These are phyloP conservation scores for Heteractis magnifica DNA, from an alignment of 92 coral and sea anemone genomes.

Conservation along the genomic window DNA sequence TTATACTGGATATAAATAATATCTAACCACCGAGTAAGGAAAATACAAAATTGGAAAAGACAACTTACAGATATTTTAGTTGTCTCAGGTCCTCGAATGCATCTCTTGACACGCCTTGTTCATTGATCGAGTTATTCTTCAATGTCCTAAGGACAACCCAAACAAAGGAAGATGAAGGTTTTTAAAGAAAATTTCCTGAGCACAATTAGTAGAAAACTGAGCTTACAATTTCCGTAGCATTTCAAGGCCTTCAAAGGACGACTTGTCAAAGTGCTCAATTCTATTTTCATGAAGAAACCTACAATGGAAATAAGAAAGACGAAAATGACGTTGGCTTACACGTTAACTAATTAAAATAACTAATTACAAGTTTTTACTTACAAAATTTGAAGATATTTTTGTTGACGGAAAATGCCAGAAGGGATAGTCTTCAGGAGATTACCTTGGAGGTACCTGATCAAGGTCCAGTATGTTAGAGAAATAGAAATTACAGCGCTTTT, in stretches of 20 bases:
- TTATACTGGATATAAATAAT: neutral
- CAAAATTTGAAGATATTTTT: neutral
- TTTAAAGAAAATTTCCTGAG: neutral
- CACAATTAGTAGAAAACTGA: neutral
- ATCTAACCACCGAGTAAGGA: no score
- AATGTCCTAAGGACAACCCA: neutral
- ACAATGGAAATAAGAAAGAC: neutral
- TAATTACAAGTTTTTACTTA: neutral
- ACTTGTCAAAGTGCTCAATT: neutral
- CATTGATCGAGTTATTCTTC: neutral
- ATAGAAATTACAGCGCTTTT: no score
- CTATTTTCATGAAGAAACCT: neutral
- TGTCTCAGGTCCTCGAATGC: neutral
- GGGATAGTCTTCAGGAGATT: neutral
- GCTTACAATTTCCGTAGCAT: neutral
- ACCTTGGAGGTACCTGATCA: neutral
- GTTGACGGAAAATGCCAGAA: neutral
- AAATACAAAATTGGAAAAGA: neutral
- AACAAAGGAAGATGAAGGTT: neutral
- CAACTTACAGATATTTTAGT: conserved; percentile 9
- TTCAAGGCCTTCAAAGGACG: conserved; percentile 1
- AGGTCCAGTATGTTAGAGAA: neutral
- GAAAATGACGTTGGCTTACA: no score
- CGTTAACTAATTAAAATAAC: neutral
- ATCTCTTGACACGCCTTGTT: neutral